Percentiles rank a stretch among this genome's conserved stretches.
Evolutionary conservation across 2,888 invertebrate genomes (phyloP).

Genomic region (Serripes groenlandicus): DNA sequence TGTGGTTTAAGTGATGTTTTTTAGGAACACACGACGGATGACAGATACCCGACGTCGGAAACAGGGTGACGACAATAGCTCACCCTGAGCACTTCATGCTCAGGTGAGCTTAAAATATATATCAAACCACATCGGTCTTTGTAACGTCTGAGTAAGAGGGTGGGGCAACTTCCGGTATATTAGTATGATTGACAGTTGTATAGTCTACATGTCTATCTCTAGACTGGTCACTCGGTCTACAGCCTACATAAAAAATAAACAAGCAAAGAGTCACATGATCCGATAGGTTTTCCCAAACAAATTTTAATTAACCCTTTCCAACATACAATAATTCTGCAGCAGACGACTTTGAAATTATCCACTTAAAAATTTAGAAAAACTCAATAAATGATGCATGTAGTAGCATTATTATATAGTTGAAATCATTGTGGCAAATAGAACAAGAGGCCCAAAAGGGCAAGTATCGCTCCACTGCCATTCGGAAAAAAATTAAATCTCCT

Average conservation of each 20-base stretch:
- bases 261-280: neutral
- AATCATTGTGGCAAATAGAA: too few species aligned
- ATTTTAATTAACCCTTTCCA: neutral
- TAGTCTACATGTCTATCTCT: neutral
- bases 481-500: too few species aligned
- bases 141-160: neutral
- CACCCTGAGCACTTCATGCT: too few species aligned
- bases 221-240: neutral
- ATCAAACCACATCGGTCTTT: neutral
- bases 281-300: neutral
- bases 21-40: too few species aligned
- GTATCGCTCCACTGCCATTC: too few species aligned
- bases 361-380: neutral
- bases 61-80: too few species aligned
- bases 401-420: too few species aligned
- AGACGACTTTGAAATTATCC: neutral
- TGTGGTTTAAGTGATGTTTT: too few species aligned
- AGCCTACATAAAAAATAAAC: neutral
- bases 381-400: neutral
- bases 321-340: neutral
- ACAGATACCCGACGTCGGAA: too few species aligned
- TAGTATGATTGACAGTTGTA: neutral
- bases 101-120: too few species aligned
- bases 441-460: too few species aligned
- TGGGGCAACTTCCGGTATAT: neutral